These are phyloP conservation scores for Stenichneumon culpator DNA, from an alignment of 2,888 invertebrate species.

Conservation along the genomic window DNA sequence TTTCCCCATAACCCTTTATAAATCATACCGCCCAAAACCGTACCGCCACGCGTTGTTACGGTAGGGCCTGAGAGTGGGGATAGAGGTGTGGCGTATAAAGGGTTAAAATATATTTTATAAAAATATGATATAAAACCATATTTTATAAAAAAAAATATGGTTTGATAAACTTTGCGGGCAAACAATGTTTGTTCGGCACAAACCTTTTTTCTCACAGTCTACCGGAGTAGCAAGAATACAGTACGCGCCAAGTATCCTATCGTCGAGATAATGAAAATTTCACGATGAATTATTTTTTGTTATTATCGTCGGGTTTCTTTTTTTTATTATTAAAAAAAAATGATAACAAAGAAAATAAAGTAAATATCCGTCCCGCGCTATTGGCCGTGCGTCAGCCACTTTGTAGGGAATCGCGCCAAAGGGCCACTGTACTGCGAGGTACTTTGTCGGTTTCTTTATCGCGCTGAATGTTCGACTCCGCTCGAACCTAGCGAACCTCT, in stretches of 20 bases:
- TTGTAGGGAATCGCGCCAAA: constrained; percentile 13
- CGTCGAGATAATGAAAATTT: background rate
- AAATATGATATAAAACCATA: too few relatives aligned
- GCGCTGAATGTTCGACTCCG: constrained; percentile 20
- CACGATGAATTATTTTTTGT: background rate
- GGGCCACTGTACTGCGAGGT: constrained; percentile 8
- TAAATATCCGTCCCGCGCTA: background rate
- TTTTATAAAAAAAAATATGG: too few relatives aligned
- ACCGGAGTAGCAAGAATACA: too few relatives aligned
- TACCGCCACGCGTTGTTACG: too few relatives aligned
- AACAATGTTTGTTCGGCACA: too few relatives aligned
- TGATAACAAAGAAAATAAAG: background rate
- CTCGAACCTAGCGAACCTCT: constrained; percentile 12
- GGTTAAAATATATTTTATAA: too few relatives aligned
- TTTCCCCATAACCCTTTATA: too few relatives aligned
- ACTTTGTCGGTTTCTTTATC: constrained; percentile 39
- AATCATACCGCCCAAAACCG: too few relatives aligned
- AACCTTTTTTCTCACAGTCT: too few relatives aligned
- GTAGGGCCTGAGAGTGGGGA: too few relatives aligned
- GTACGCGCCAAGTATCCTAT: background rate
- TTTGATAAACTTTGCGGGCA: too few relatives aligned
- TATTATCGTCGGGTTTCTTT: background rate
- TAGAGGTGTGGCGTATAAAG: too few relatives aligned
- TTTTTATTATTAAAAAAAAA: background rate
- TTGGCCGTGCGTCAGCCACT: background rate